Conservation (phyloP, 2,888 invertebrate species). For the Alloplasta piceator region DNA sequence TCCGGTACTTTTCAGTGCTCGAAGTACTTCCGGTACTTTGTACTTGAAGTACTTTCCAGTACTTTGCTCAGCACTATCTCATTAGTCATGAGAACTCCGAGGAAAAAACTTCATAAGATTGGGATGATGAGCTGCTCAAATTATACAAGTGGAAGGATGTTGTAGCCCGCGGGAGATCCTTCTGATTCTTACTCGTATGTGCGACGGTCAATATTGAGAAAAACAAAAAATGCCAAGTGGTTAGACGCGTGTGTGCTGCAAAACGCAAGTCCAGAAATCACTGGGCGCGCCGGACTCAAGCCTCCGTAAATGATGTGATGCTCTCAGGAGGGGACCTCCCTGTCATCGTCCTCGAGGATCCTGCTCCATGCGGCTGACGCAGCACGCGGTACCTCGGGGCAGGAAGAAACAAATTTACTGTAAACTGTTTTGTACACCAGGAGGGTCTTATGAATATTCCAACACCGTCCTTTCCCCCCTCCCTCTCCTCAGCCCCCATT, state of each 20-base stretch:
- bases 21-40: too few relatives aligned
- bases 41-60: too few relatives aligned
- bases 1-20: too few relatives aligned
- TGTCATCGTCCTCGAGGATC: slow-evolving; percentile 13
- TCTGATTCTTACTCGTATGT: background rate
- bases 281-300: background rate
- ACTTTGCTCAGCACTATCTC: too few relatives aligned
- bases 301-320: slow-evolving; percentile 6
- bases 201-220: slow-evolving; percentile 69
- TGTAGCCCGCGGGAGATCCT: slow-evolving; percentile 1
- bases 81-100: too few relatives aligned
- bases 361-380: slow-evolving; percentile 43
- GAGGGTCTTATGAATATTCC: slow-evolving; percentile 56
- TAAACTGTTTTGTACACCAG: slow-evolving; percentile 68
- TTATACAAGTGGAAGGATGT: background rate
- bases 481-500: background rate
- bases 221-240: slow-evolving; percentile 69
- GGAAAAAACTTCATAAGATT: background rate
- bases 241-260: slow-evolving; percentile 71
- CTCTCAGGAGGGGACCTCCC: slow-evolving; percentile 10
- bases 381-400: slow-evolving; percentile 43
- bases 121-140: background rate
- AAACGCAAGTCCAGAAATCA: slow-evolving; percentile 70
- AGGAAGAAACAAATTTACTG: slow-evolving; percentile 72
- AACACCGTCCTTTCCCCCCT: slow-evolving; percentile 35